Conservation (phyloP, 2,113 vertebrate species). For the Echinops telfairi region DNA sequence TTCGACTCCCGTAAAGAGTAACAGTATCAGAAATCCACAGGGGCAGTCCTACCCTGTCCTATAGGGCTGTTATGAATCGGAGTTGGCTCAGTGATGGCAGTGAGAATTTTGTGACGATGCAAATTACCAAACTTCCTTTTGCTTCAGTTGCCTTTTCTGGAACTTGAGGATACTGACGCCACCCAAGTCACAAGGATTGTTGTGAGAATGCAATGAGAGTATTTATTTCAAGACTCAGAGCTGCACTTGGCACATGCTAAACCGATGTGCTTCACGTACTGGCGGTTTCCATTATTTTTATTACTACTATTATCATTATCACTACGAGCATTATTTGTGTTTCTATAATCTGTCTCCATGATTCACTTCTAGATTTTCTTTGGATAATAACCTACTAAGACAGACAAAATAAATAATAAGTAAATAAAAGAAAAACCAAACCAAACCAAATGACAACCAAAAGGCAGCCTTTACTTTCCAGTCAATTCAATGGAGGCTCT, state of each 20-base stretch:
- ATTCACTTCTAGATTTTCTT: constrained; percentile 1
- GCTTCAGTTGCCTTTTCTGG: background rate
- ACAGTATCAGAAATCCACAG: too few species aligned
- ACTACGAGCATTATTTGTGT: background rate
- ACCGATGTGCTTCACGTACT: background rate
- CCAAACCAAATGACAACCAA: too few species aligned
- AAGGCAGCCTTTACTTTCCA: too few species aligned
- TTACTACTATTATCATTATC: background rate
- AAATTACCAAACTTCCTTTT: background rate
- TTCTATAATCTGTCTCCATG: background rate
- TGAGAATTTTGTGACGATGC: background rate
- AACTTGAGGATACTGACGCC: background rate
- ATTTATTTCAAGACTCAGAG: background rate
- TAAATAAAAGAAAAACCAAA: too few species aligned
- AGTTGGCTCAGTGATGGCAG: too few species aligned
- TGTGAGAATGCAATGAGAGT: background rate
- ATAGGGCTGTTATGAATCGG: too few species aligned
- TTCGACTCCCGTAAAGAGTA: too few species aligned
- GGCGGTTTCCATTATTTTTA: background rate
- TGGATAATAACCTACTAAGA: background rate
- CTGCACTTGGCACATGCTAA: background rate
- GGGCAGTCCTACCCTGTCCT: too few species aligned
- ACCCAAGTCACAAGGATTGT: background rate
- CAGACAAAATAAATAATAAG: too few species aligned
- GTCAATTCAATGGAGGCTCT: too few species aligned